Base-by-base conservation (phyloP, 2,113 vertebrate genomes). In the Pterocles orientalis region DNA sequence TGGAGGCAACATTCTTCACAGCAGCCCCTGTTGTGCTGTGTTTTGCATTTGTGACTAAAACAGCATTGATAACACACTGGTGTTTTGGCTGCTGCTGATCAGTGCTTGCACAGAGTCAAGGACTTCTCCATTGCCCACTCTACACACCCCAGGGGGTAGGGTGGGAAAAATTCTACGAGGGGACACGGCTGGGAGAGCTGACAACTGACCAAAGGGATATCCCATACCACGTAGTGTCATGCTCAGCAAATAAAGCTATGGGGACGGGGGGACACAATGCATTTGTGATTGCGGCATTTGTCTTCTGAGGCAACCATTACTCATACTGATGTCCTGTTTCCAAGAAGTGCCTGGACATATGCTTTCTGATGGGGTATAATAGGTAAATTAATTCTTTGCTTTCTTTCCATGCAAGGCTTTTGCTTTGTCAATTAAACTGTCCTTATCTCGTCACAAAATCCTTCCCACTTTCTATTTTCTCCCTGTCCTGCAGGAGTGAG, bases 281-380 rank as follows among this genome's bases (percentile, higher is more conserved):
- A 12, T 43, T 81, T 0, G 0, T 53, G 19, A 26, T 47, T 54
- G 19, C 11, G 14, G 11, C 1, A 3, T 58, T 73, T 26, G 6
- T 68, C 34, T 86, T 50, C 34, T 54, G 33, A 39, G 54, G 21
- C 21, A 17, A 36, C 26, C 7, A 7, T 23, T 48, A 18, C 1
- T 0, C 1, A 2, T 25, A 24, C 8, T 10, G 20, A 34, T 41
- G 45, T 18, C 9, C 25, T 34, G 43, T 29, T 66, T 50, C 41
- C 3, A 5, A 56, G 25, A 34, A 68, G 13, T 29, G 25, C 10
- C 31, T n/a, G 36, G 31, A 29, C 24, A 43, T 41, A 34, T 50
- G 26, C 15, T 26, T 53, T 36, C 12, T 20, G 11, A 16, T 60
- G 25, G 18, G 23, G 18, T 45, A 33, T 18, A 24, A 11, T 21